phyloP scores from a whole-genome alignment of 2,888 invertebrate genomes.

The Strigamia transsilvanica region DNA sequence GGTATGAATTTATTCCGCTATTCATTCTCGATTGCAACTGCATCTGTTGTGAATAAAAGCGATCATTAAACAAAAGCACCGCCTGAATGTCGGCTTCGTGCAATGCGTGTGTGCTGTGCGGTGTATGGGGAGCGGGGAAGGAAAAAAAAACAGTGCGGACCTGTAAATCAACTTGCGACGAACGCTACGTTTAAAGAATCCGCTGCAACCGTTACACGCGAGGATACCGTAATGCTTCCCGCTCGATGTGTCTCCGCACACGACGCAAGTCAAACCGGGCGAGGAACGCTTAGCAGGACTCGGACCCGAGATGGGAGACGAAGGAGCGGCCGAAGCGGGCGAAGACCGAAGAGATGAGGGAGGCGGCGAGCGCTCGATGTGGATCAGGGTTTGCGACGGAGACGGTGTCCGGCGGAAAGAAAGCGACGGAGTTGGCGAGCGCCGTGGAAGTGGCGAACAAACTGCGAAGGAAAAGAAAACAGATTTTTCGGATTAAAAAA shows the following conservation, averaged over 20 bases:
- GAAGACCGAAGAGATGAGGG: slow-evolving; percentile 19
- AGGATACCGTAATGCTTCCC: slow-evolving; percentile 98
- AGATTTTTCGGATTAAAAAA: too few relatives aligned
- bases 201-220: slow-evolving; percentile 98
- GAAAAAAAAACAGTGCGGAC: slow-evolving; percentile 66
- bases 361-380: slow-evolving; percentile 33
- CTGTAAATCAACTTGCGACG: slow-evolving; percentile 96
- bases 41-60: slow-evolving; percentile 8
- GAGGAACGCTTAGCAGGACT: slow-evolving; percentile 59
- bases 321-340: slow-evolving; percentile 39
- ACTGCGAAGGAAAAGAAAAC: background rate
- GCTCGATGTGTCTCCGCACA: slow-evolving; percentile 95
- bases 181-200: slow-evolving; percentile 97
- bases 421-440: slow-evolving; percentile 27
- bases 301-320: slow-evolving; percentile 54
- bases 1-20: slow-evolving; percentile 8
- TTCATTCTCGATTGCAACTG: slow-evolving; percentile 8
- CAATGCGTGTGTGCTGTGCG: background rate
- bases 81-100: background rate
- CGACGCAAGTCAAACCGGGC: slow-evolving; percentile 87
- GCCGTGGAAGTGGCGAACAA: slow-evolving; percentile 20
- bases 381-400: slow-evolving; percentile 10
- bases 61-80: slow-evolving; percentile 8
- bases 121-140: background rate
- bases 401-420: slow-evolving; percentile 15